phyloP scores from a whole-genome alignment of 2,888 invertebrate genomes.

The Cyclophora punctaria region DNA sequence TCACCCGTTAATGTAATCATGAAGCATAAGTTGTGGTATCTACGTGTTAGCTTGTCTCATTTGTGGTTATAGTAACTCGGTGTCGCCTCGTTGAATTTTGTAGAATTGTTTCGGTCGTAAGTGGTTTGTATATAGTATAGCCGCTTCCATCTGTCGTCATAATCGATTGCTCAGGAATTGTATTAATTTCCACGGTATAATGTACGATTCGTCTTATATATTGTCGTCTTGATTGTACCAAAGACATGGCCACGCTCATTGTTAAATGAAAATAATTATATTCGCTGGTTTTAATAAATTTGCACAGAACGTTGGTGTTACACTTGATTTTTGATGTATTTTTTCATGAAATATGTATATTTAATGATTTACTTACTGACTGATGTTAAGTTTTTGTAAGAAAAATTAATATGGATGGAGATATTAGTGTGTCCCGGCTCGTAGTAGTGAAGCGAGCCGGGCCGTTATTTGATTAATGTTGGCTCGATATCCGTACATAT shows the following conservation, averaged over 20 bases:
- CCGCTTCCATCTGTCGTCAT: conserved; percentile 43
- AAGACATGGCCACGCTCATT: conserved; percentile 29
- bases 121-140: conserved; percentile 48
- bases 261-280: conserved; percentile 40
- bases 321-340: conserved; percentile 72
- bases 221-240: conserved; percentile 42
- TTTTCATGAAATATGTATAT: conserved; percentile 64
- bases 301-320: conserved; percentile 74
- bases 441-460: conserved; percentile 10
- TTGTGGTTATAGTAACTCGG: conserved; percentile 40
- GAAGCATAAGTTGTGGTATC: conserved; percentile 69
- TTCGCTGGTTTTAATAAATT: conserved; percentile 63
- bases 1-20: conserved; percentile 73
- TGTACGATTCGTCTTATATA: conserved; percentile 44
- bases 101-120: conserved; percentile 41
- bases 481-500: conserved; percentile 20
- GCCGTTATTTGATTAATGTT: conserved; percentile 8
- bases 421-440: conserved; percentile 13
- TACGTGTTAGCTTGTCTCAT: conserved; percentile 67
- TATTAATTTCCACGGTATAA: conserved; percentile 51
- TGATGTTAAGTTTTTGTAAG: conserved; percentile 58
- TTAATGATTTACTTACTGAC: conserved; percentile 65
- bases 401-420: conserved; percentile 36
- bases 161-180: conserved; percentile 69
- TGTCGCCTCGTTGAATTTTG: conserved; percentile 62